Evolutionary conservation across 2,797 vertebrate genomes (phyloP), one percentile per base, ranked within the genome.

Genomic region (Ctenopoma kingsleyae): DNA sequence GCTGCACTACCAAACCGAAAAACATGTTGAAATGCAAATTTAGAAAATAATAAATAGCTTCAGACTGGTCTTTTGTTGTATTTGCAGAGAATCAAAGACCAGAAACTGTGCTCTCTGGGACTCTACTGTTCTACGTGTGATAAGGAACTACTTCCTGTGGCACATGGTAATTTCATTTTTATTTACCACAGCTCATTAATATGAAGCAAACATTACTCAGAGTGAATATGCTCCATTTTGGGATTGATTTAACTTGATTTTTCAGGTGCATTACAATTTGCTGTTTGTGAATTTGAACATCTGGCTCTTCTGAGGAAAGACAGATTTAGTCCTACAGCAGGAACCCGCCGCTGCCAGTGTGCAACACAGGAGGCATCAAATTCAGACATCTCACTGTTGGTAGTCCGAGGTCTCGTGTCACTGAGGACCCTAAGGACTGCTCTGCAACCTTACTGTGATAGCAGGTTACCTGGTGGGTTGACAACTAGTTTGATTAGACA

Each of bases 91-190:
- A 32, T 10, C 8, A 32, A 32, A 32, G 8, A 32, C 32, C 32
- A 32, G 32, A 36, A 36, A 11, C 9, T 3, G 2, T 36, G 90
- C 84, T 83, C 74, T 71, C 58, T 78, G 75, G 92, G 87, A 82
- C 80, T 95, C 68, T 66, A 82, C 62, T 95, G 91, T 76, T 61
- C 76, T 74, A 17, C 68, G 15, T 94, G 89, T 83, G 85, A 82
- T 72, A 74, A 58, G 62, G 86, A 95, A 78, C 87, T 94, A 15
- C 88, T 94, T 56, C 85, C 87, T 49, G 75, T 81, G 69, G 85
- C 85, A 47, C 72, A 86, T 76, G 90, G 92, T 95, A 89, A 88
- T 59, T 61, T 35, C 55, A 55, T 9, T 0, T 36, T 40, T 15
- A 27, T 38, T 48, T 23, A 60, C 1, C 11, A n/a, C 2, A 0